Evolutionary conservation across 2,888 invertebrate species (phyloP), one percentile per base, ranked within the genome.

Genomic region (Notodonta ziczac): DNA sequence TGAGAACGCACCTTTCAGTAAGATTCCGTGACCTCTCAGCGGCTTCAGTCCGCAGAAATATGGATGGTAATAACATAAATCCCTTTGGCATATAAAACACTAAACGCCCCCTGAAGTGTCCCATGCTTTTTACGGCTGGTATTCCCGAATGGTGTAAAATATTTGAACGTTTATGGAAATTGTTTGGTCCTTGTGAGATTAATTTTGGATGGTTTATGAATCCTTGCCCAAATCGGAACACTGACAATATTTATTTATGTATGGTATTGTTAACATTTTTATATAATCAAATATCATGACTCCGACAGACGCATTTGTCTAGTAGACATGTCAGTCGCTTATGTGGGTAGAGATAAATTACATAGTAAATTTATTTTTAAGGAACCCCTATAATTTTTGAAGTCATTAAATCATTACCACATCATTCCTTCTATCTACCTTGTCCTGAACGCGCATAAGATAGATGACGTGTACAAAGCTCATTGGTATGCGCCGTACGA

Each of bases 1-100:
- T 70, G 82, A 76, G 86, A 83, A 61, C 68, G 57, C 65, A 67
- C 73, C 82, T 84, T 85, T 85, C 84, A 81, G 87, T 88, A 88
- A 91, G 92, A 92, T 88, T 91, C 87, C 91, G 93, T 93, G 93
- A 93, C 93, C 93, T 93, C 91, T 93, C 93, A 91, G 84, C 91
- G 85, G 88, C 88, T 91, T 88, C 89, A 87, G 91, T 87, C 89
- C 87, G 87, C 86, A 93, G 89, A 94, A 94, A 94, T 94, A 94
- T 94, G 93, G 91, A 88, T 86, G 89, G 93, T 91, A 94, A 93
- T 94, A 94, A 93, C 91, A 93, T 94, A 93, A 94, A 94, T 94
- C 93, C 93, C 88, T 90, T 89, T 86, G 90, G 93, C 91, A 92
- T 94, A 94, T 94, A 94, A 94, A 94, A 93, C 93, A 93, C 94